These are phyloP conservation scores for Fregetta grallaria DNA, from an alignment of 2,113 vertebrate species.

Conservation along the genomic window DNA sequence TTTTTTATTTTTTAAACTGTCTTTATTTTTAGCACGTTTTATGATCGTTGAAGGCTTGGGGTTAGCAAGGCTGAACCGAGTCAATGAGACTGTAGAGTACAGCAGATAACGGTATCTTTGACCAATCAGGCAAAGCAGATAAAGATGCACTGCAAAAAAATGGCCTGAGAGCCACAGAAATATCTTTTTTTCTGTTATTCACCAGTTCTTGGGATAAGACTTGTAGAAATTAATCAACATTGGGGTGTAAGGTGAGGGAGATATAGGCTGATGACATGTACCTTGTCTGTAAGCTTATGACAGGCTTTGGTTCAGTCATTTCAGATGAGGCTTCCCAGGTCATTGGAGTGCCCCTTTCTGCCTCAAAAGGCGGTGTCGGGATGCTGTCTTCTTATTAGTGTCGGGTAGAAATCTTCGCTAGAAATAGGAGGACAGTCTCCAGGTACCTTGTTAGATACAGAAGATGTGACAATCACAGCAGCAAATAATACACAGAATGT, in stretches of 20 bases:
- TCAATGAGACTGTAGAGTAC: background rate
- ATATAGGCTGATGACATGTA: background rate
- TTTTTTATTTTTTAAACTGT: background rate
- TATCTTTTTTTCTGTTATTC: slow-evolving; percentile 10
- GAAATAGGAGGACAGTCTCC: background rate
- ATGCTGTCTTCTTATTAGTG: background rate
- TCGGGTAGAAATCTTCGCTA: background rate
- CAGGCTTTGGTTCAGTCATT: slow-evolving; percentile 13
- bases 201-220: background rate
- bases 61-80: background rate
- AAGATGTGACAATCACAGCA: background rate
- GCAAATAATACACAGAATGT: slow-evolving; percentile 10
- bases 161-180: background rate
- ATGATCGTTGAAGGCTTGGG: background rate
- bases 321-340: background rate
- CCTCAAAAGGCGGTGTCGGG: background rate
- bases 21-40: background rate
- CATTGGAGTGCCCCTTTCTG: background rate
- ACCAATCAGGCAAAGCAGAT: slow-evolving; percentile 34
- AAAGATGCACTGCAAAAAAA: background rate
- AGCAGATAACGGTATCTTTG: background rate
- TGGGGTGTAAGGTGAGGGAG: slow-evolving; percentile 24
- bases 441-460: slow-evolving; percentile 25
- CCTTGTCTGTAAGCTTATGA: background rate
- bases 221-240: slow-evolving; percentile 22